Base-by-base conservation (phyloP, 35 echinoderm and acorn worm genomes). In the Eucidaris tribuloides region DNA sequence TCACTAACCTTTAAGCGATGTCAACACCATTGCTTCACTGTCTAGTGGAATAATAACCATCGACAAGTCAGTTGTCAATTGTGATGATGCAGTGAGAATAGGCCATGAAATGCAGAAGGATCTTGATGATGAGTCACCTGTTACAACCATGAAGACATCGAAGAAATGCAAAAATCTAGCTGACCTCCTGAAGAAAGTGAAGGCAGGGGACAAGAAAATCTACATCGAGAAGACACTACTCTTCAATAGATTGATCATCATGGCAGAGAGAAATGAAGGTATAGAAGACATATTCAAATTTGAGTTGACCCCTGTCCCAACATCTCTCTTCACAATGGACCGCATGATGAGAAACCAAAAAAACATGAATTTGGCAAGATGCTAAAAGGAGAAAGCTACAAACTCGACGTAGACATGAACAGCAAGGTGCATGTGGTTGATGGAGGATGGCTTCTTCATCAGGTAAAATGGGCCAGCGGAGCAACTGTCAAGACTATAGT, bases 351-450 rank as follows among this genome's bases (percentile, higher is more conserved):
- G 65, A 86, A 86, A 77, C 42, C 64, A 9, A 62, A 41, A 55
- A 85, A 85, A 65, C 82, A 85, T 74, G 65, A 85, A 42, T 85
- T 76, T 85, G 46, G 83, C 25, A 18, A 37, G 56, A 30, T 37
- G 65, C 66, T 85, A 27, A 85, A 85, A 22, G 13, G 0, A 85
- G 18, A 17, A 37, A 20, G 43, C 0, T 50, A 45, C 38, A 85
- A 13, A 71, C 35, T 39, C 22, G 35, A 27, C 27, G 37, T 35
- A 45, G 36, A 85, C 22, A 25, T 74, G 0, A 55, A 23, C 36
- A 36, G 5, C 42, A 85, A 33, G 2, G 4, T 61, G 54, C 1
- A 71, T 55, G 46, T n/a, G n/a, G n/a, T n/a, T n/a, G n/a, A n/a
- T n/a, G n/a, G n/a, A n/a, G n/a, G n/a, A n/a, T n/a, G n/a, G n/a